phyloP scores from a whole-genome alignment of 2,113 vertebrate species.

The Ameiurus melas region DNA sequence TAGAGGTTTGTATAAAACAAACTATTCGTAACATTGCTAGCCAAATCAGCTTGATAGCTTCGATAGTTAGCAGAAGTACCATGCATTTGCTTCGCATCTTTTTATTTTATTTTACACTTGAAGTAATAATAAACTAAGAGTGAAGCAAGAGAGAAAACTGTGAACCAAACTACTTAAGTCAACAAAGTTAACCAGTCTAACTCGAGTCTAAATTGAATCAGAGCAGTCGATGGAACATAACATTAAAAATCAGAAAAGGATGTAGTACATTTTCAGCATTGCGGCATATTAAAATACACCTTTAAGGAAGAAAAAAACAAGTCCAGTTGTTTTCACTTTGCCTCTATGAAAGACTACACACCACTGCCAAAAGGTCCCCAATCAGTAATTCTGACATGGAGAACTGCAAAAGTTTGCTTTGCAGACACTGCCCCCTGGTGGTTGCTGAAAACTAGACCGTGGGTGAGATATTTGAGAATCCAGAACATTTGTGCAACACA shows the following conservation, averaged over 20 bases:
- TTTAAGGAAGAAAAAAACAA: neutral
- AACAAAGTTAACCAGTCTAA: neutral
- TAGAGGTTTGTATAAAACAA: neutral
- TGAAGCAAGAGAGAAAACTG: neutral
- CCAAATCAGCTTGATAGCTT: neutral
- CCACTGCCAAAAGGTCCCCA: neutral
- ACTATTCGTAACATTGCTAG: neutral
- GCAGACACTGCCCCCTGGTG: slow-evolving; percentile 28
- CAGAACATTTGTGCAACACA: neutral
- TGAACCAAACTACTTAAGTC: neutral
- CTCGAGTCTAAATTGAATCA: too few relatives aligned
- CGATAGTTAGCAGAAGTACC: neutral
- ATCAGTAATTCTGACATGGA: neutral
- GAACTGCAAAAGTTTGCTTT: neutral
- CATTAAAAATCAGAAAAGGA: neutral
- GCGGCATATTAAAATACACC: neutral
- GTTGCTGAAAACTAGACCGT: neutral
- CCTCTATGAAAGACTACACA: neutral
- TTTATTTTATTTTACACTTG: neutral
- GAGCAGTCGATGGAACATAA: neutral
- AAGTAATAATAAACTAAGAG: neutral
- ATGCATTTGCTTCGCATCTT: neutral
- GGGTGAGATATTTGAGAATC: neutral
- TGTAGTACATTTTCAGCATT: neutral
- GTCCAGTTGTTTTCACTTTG: neutral